Conservation (phyloP, 2,797 vertebrate species). For the Malacoctenus gilli region DNA sequence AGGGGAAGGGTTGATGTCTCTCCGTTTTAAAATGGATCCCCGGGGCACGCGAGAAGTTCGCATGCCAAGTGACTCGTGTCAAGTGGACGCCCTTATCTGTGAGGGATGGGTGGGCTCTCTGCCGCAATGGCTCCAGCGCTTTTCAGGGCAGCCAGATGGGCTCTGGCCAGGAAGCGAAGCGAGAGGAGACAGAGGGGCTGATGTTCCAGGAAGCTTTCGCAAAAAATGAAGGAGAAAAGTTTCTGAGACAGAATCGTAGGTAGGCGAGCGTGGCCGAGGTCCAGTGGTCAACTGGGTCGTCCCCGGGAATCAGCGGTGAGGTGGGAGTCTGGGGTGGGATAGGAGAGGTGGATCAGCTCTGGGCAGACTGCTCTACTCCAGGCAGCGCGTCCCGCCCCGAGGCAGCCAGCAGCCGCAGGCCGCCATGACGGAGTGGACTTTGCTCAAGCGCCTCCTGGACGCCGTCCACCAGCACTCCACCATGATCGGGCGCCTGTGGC, state of each 20-base stretch:
- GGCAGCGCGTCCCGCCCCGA: constrained; percentile 40
- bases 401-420: constrained; percentile 49
- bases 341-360: constrained; percentile 55
- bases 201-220: neutral
- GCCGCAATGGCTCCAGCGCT: constrained; percentile 43
- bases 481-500: constrained; percentile 96
- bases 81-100: constrained; percentile 82
- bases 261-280: too few relatives aligned
- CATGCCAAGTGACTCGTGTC: constrained; percentile 73
- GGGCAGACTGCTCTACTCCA: constrained; percentile 51
- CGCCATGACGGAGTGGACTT: constrained; percentile 90
- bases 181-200: constrained; percentile 3
- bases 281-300: too few relatives aligned
- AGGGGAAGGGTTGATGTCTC: constrained; percentile 69
- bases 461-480: constrained; percentile 98
- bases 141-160: too few relatives aligned
- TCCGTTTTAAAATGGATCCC: constrained; percentile 76
- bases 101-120: constrained; percentile 67
- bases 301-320: too few relatives aligned
- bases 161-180: neutral
- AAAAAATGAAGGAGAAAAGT: neutral
- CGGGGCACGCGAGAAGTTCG: constrained; percentile 66
- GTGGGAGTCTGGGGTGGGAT: constrained; percentile 10
- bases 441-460: constrained; percentile 93
- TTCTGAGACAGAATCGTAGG: neutral